These are phyloP conservation scores for Cepaea nemoralis DNA, from an alignment of 1,140 invertebrate species.

Conservation along the genomic window DNA sequence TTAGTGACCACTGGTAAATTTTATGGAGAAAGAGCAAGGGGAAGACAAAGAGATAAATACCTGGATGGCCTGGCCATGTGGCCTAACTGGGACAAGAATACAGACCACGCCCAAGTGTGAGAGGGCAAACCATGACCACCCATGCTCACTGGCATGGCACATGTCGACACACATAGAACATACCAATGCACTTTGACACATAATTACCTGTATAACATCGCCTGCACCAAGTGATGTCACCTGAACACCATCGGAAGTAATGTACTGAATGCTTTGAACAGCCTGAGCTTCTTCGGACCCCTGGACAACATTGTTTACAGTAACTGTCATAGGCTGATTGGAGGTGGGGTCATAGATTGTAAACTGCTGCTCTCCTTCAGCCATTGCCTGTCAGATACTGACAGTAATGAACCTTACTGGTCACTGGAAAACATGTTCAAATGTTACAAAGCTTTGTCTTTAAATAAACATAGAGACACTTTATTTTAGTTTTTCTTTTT, in stretches of 20 bases:
- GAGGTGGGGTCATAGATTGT: conserved; percentile 65
- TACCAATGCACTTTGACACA: too few relatives aligned
- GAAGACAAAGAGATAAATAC: too few relatives aligned
- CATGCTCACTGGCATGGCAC: too few relatives aligned
- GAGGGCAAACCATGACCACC: too few relatives aligned
- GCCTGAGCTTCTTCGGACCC: conserved; percentile 52
- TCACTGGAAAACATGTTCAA: neutral
- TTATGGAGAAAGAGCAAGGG: too few relatives aligned
- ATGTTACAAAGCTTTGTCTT: neutral
- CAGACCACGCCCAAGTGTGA: too few relatives aligned
- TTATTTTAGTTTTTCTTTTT: neutral
- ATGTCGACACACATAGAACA: too few relatives aligned
- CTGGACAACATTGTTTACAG: conserved; percentile 51
- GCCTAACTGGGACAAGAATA: too few relatives aligned
- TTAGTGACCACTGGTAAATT: too few relatives aligned
- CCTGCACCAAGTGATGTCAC: conserved; percentile 41
- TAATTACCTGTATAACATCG: conserved; percentile 55
- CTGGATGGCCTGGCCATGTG: too few relatives aligned
- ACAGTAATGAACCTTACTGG: neutral
- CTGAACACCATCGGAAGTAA: conserved; percentile 62
- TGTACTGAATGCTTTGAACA: conserved; percentile 63
- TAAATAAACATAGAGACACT: neutral
- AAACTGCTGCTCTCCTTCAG: conserved; percentile 53
- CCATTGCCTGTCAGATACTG: conserved; percentile 39
- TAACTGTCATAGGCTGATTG: conserved; percentile 62